Conservation (phyloP, 1,140 invertebrate species). For the Pollicipes pollicipes region DNA sequence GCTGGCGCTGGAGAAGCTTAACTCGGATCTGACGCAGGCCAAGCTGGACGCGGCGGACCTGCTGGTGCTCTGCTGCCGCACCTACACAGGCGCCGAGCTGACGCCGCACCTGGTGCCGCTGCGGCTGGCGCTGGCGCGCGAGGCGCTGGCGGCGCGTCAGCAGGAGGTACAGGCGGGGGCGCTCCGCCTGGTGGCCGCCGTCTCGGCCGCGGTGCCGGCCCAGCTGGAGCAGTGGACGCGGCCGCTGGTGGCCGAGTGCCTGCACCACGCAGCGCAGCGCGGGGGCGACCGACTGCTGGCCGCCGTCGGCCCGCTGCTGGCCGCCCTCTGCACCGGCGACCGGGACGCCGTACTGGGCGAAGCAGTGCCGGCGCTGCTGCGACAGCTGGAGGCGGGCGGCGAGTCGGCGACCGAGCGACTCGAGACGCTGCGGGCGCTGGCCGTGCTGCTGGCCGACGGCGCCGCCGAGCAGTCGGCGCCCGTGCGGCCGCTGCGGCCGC, state of each 20-base stretch:
- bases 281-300: not conserved
- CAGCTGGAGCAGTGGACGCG: not conserved
- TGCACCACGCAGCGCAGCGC: not conserved
- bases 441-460: not conserved
- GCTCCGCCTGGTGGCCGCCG: not conserved
- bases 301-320: not conserved
- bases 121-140: conserved; percentile 13
- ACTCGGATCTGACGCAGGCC: conserved; percentile 54
- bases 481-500: not conserved
- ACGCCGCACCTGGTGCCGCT: conserved; percentile 22
- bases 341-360: not conserved
- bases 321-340: not conserved
- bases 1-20: conserved; percentile 64
- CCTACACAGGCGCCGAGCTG: conserved; percentile 23
- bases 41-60: conserved; percentile 64
- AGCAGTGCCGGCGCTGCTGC: not conserved
- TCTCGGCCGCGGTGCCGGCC: not conserved
- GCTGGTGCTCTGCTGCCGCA: conserved; percentile 37
- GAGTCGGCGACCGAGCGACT: not conserved
- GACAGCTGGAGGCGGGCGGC: not conserved
- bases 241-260: not conserved
- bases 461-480: not conserved
- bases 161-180: not conserved
- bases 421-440: not conserved
- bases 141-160: not conserved